Evolutionary conservation across 2,888 invertebrate genomes (phyloP).

Genomic region (Tiliacea citrago): DNA sequence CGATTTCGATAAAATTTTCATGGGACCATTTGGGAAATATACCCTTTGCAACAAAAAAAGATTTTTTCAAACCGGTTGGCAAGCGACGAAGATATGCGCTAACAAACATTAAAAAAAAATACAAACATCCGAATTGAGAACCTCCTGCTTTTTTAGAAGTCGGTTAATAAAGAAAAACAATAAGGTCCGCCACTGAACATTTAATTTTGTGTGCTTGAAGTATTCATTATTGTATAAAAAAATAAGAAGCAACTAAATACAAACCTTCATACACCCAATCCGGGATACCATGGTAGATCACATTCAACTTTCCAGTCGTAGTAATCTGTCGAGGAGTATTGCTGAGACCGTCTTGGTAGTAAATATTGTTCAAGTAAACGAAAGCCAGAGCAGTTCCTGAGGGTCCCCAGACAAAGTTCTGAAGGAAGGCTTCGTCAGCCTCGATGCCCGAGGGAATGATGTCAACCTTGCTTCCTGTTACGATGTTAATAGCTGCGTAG

Average conservation of each 20-base stretch:
- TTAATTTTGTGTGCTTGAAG: too few relatives aligned
- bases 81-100: too few relatives aligned
- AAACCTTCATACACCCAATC: slow-evolving; percentile 99
- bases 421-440: slow-evolving; percentile 87
- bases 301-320: slow-evolving; percentile 90
- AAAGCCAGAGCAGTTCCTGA: slow-evolving; percentile 93
- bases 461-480: slow-evolving; percentile 82
- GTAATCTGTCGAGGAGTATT: slow-evolving; percentile 91
- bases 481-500: slow-evolving; percentile 93
- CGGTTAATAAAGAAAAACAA: too few relatives aligned
- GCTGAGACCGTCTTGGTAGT: slow-evolving; percentile 91
- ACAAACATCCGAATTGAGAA: too few relatives aligned
- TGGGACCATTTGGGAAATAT: too few relatives aligned
- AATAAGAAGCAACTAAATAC: slow-evolving; percentile 37
- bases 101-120: too few relatives aligned
- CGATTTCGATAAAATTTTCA: too few relatives aligned
- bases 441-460: slow-evolving; percentile 76
- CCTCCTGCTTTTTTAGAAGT: too few relatives aligned
- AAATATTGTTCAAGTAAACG: slow-evolving; percentile 94
- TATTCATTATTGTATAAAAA: too few relatives aligned
- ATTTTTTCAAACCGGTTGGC: too few relatives aligned
- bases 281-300: slow-evolving; percentile 95
- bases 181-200: too few relatives aligned
- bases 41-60: too few relatives aligned
- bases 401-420: slow-evolving; percentile 95